Evolutionary conservation across 1,140 invertebrate species (phyloP), one percentile per base, ranked within the genome.

Genomic region (Brevipalpus yothersi): DNA sequence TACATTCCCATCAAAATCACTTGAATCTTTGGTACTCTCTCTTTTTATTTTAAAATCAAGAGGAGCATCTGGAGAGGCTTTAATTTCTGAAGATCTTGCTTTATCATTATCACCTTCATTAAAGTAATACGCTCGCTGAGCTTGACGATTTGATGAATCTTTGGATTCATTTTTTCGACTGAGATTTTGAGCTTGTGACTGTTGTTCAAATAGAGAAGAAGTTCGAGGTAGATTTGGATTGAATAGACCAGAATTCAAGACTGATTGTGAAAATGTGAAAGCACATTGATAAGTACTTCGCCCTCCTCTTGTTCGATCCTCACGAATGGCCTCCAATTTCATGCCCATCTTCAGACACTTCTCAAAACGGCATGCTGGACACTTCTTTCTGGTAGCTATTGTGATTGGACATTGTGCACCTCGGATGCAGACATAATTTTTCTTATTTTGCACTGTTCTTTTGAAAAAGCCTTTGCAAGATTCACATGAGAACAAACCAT

Each of bases 401-500:
- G 67, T 86, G 12, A 94, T 84, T 4, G 85, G 83, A 73, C 91
- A 95, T 58, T 82, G 81, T 0, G 84, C 85, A 13, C 87, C 87
- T 53, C 87, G 78, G 54, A 92, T 76, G 70, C 92, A 97, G 61
- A 88, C 83, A 72, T 94, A 95, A 69, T 91, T 88, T 73, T 95
- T 95, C 56, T 91, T 80, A 70, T 97, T 97, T 75, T 95, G 92
- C 4, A 96, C 91, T 41, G 91, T 95, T 62, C 92, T 77, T 72
- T 97, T 97, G 74, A 97, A 97, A 72, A 97, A 97, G 4, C 92
- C 92, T 75, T 97, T 96, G 66, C 77, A 96, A 12, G 85, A 90
- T 70, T 96, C 91, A 73, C 91, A 96, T 9, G 88, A 91, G 71
- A 93, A 94, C 65, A 95, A 93, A 12, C 88, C 88, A 68, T 93